Evolutionary conservation across 2,888 invertebrate species (phyloP).

Genomic region (Lasioglossum lativentre): DNA sequence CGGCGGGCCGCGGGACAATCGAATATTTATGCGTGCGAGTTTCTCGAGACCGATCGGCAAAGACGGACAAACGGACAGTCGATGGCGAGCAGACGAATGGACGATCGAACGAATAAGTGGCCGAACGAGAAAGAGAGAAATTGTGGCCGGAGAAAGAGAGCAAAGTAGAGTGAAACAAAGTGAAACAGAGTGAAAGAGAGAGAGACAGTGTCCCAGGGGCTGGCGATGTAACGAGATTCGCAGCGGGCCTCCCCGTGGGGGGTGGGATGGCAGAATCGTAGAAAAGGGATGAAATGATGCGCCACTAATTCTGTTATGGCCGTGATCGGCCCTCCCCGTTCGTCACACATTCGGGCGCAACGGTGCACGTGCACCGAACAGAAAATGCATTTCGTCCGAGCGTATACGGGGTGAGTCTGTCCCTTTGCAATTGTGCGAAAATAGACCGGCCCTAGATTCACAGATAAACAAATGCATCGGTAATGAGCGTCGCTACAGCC

Average conservation of each 20-base stretch:
- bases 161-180: background rate
- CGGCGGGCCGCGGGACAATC: constrained; percentile 37
- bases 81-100: constrained; percentile 26
- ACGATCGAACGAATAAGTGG: constrained; percentile 24
- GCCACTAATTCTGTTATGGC: constrained; percentile 81
- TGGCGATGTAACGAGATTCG: constrained; percentile 70
- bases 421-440: background rate
- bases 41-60: constrained; percentile 28
- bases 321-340: constrained; percentile 63
- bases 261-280: constrained; percentile 61
- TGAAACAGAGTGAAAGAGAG: background rate
- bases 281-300: constrained; percentile 81
- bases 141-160: background rate
- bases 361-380: constrained; percentile 66
- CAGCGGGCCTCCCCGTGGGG: constrained; percentile 32
- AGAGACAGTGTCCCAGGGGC: constrained; percentile 4
- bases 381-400: constrained; percentile 58
- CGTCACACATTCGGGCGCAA: constrained; percentile 60
- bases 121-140: background rate
- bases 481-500: background rate
- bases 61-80: constrained; percentile 22
- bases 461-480: constrained; percentile 7
- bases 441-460: background rate
- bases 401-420: background rate
- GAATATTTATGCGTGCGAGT: constrained; percentile 50